phyloP scores from a whole-genome alignment of 35 echinoderm and acorn worm species.

The Strongylocentrotus purpuratus region DNA sequence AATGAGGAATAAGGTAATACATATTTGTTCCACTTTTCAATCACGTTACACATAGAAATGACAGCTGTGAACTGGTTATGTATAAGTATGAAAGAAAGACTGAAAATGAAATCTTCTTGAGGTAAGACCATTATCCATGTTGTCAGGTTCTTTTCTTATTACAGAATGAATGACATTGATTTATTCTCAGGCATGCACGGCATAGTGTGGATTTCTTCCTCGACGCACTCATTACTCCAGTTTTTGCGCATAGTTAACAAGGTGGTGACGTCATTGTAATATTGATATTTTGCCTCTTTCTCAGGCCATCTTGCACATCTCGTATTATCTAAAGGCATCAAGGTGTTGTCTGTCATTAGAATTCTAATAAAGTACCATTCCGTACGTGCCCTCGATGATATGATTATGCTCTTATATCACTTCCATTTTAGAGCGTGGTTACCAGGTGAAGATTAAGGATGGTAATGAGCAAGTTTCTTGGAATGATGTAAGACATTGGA shows the following conservation, averaged over 20 bases:
- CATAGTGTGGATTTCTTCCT: constrained; percentile 28
- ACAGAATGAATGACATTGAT: constrained; percentile 46
- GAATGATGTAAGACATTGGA: too few relatives aligned
- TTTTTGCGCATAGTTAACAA: constrained; percentile 43
- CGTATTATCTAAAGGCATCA: neutral
- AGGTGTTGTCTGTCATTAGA: neutral
- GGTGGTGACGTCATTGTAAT: constrained; percentile 40
- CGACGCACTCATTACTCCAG: constrained; percentile 40
- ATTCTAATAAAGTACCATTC: neutral
- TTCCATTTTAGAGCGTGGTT: neutral
- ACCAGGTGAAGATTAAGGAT: neutral
- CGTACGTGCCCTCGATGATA: neutral
- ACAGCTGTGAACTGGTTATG: neutral
- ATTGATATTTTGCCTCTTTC: constrained; percentile 21
- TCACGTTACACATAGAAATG: neutral
- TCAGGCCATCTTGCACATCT: neutral
- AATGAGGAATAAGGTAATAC: neutral
- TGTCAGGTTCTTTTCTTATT: constrained; percentile 18
- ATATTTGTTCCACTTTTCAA: neutral
- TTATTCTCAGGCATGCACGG: constrained; percentile 27
- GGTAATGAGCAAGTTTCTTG: neutral
- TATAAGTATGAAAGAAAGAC: neutral
- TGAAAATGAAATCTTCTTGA: constrained; percentile 3
- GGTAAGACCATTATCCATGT: constrained; percentile 25
- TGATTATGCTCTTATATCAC: neutral